Conservation (phyloP, 2,113 vertebrate genomes). For the Microcebus jonahi region DNA sequence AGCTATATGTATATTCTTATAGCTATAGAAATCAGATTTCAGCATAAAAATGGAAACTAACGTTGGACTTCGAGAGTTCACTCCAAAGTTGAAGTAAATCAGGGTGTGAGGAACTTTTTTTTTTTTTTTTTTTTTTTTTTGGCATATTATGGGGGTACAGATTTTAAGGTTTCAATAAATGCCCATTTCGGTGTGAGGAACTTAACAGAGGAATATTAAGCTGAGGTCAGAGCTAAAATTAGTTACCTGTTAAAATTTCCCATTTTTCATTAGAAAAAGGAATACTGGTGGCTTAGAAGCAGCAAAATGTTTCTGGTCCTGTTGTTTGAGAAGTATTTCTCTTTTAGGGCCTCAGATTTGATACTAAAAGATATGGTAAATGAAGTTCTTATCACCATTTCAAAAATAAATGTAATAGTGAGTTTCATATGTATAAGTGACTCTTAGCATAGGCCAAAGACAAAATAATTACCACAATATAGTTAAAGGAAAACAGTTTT, state of each 20-base stretch:
- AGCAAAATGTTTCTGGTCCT: background rate
- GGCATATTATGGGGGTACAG: too few relatives aligned
- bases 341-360: background rate
- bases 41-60: background rate
- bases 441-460: background rate
- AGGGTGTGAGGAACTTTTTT: background rate
- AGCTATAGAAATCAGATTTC: conserved; percentile 3
- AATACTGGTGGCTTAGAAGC: background rate
- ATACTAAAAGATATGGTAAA: background rate
- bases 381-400: background rate
- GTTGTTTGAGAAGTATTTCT: background rate
- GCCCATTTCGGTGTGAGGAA: background rate
- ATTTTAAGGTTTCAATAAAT: too few relatives aligned
- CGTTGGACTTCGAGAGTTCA: conserved; percentile 24
- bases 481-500: background rate
- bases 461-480: background rate
- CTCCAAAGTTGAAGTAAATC: conserved; percentile 4
- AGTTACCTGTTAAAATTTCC: conserved; percentile 11
- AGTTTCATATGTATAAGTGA: background rate
- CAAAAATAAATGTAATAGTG: background rate
- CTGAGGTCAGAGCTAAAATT: conserved; percentile 13
- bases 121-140: too few relatives aligned
- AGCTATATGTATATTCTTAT: background rate
- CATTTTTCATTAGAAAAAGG: conserved; percentile 7
- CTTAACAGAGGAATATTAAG: background rate